Percentiles rank a stretch among this genome's conserved stretches.
These are phyloP conservation scores for Eidolon dupreanum DNA, from an alignment of 2,797 vertebrate genomes.

Conservation along the genomic window DNA sequence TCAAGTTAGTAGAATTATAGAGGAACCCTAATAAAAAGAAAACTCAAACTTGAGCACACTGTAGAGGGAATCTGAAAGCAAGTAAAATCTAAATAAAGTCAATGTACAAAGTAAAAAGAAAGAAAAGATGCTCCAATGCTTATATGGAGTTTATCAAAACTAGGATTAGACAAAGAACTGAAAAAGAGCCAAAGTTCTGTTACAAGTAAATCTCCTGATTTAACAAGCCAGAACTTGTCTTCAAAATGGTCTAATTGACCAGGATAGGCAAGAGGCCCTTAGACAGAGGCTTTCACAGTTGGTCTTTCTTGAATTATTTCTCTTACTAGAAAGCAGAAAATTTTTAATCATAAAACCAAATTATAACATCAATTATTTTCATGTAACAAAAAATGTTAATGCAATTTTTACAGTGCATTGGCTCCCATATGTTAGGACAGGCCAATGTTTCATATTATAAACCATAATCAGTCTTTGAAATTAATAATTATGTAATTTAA, in stretches of 20 bases:
- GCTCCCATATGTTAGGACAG: conserved; percentile 44
- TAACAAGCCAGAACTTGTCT: conserved; percentile 42
- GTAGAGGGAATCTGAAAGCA: not conserved
- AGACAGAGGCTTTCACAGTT: not conserved
- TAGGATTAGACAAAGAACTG: not conserved
- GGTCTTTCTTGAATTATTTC: conserved; percentile 34
- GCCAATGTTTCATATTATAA: conserved; percentile 45
- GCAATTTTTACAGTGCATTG: conserved; percentile 47
- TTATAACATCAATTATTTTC: conserved; percentile 58
- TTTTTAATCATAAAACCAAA: conserved; percentile 64
- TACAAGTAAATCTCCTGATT: not conserved
- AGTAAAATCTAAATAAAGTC: not conserved
- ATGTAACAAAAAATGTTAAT: conserved; percentile 59
- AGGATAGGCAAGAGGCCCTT: not conserved
- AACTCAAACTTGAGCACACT: not conserved
- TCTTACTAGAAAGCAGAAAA: conserved; percentile 16
- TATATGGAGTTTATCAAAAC: not conserved
- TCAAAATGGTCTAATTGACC: not conserved
- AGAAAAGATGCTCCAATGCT: not conserved
- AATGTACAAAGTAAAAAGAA: not conserved
- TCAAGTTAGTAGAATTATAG: not conserved
- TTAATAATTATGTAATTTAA: conserved; percentile 43
- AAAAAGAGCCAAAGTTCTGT: not conserved
- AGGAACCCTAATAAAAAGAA: not conserved
- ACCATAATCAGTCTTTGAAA: conserved; percentile 1